Evolutionary conservation across 2,797 vertebrate genomes (phyloP).

Genomic region (Sebastes kiyomatsui): DNA sequence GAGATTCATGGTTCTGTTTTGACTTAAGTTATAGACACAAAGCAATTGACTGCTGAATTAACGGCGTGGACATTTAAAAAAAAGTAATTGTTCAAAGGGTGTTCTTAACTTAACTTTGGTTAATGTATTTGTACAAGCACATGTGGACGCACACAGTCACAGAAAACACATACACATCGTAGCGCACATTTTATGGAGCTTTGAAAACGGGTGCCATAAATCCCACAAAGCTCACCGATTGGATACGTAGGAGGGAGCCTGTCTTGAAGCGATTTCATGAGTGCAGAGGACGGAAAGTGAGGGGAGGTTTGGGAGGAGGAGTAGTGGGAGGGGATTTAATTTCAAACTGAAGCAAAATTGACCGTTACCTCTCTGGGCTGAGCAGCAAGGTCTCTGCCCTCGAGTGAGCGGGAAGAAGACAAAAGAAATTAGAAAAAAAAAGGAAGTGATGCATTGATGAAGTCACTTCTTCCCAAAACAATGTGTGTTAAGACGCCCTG

Average conservation of each 20-base stretch:
- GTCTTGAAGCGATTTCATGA: constrained; percentile 53
- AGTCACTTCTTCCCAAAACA: constrained; percentile 30
- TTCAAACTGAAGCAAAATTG: constrained; percentile 63
- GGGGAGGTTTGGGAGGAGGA: constrained; percentile 17
- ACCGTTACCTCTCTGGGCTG: constrained; percentile 50
- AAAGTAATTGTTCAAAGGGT: not conserved
- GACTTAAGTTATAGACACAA: not conserved
- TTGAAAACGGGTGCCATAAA: constrained; percentile 58
- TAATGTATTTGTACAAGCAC: constrained; percentile 16
- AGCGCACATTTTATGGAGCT: constrained; percentile 44
- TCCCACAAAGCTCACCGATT: constrained; percentile 47
- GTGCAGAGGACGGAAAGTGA: constrained; percentile 31
- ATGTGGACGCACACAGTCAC: not conserved
- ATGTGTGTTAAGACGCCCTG: not conserved
- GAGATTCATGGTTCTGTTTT: constrained; percentile 6
- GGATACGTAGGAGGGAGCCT: constrained; percentile 35
- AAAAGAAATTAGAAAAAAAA: not conserved
- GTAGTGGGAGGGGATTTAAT: constrained; percentile 51
- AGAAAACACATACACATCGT: constrained; percentile 5
- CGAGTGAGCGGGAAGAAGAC: not conserved
- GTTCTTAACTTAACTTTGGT: constrained; percentile 2
- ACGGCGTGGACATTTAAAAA: not conserved
- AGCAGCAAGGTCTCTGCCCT: not conserved
- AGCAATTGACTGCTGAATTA: not conserved
- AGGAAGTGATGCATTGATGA: constrained; percentile 3